phyloP scores from a whole-genome alignment of 2,113 vertebrate species.

The Myxocyprinus asiaticus region DNA sequence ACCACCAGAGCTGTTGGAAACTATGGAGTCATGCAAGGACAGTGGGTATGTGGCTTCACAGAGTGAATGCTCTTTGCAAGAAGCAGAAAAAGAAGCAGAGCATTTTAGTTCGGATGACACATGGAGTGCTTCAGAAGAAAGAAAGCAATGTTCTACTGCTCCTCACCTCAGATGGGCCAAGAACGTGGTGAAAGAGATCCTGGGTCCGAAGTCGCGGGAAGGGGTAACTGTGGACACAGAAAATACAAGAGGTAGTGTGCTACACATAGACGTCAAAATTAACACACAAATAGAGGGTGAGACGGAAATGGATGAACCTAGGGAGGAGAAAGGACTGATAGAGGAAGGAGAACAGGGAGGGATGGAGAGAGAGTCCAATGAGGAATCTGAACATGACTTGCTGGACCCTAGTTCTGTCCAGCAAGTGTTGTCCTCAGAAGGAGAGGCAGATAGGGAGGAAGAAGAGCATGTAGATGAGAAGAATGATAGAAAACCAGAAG shows the following conservation, averaged over 20 bases:
- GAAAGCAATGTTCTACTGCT: conserved; percentile 69
- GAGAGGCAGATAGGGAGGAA: conserved; percentile 35
- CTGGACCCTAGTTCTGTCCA: conserved; percentile 6
- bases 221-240: conserved; percentile 56
- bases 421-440: conserved; percentile 27
- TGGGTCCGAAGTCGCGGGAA: conserved; percentile 50
- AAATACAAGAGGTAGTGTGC: conserved; percentile 42
- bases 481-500: background rate
- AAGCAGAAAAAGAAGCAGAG: background rate
- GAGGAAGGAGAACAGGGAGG: conserved; percentile 28
- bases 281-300: conserved; percentile 43
- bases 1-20: background rate
- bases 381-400: conserved; percentile 14
- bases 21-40: background rate
- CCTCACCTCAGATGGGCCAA: conserved; percentile 77
- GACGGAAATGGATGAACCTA: conserved; percentile 18
- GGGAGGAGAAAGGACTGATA: conserved; percentile 40
- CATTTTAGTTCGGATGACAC: conserved; percentile 21
- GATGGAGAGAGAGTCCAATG: conserved; percentile 46
- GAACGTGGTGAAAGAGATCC: conserved; percentile 67
- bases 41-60: background rate
- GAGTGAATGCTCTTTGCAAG: conserved; percentile 1
- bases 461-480: background rate
- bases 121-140: conserved; percentile 59
- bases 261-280: conserved; percentile 8